Base-by-base conservation (phyloP, 2,113 vertebrate genomes). In the Clupea harengus region DNA sequence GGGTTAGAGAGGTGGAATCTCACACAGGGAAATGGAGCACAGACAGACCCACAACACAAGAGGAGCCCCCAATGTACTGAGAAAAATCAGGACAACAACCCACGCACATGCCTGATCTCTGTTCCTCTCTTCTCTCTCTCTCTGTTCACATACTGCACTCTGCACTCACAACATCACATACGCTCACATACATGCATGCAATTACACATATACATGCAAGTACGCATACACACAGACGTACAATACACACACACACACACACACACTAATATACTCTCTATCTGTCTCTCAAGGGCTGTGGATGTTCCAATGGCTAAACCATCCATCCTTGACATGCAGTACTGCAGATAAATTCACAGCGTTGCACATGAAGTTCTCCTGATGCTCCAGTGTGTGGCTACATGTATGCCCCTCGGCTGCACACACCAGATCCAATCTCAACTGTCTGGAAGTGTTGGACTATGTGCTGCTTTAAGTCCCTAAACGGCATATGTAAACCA, bases 31-130 rank as follows among this genome's bases (percentile, higher is more conserved):
- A 86, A 91, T 91, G 93, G 9, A 90, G 91, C 91, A 92, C 88
- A 91, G 93, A 95, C 92, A n/a, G n/a, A n/a, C n/a, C n/a, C n/a
- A 94, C 18, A 91, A 83, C 86, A 90, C 94, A 85, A 89, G 88
- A 45, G 28, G 83, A 83, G 94, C 2, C 89, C 93, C 93, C 94
- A 96, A 96, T 93, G 96, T 96, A 97, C 96, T 97, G 96, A 93
- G 96, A 95, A 96, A 96, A 90, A 92, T 86, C 18, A 45, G 17
- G 83, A 25, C 15, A 67, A 13, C 22, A 17, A 10, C 64, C 28
- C 64, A 72, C 52, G 13, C 15, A 72, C 64, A 72, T 72, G 64
- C 64, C 10, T 72, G n/a, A 13, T 2, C 17, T 11, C 10, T 6
- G 6, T 11, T 49, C 39, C 47, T 49, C 18, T 64, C 7, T 32